These are phyloP conservation scores for Auanema sp. DNA, from an alignment of 2,888 invertebrate genomes.

Conservation along the genomic window DNA sequence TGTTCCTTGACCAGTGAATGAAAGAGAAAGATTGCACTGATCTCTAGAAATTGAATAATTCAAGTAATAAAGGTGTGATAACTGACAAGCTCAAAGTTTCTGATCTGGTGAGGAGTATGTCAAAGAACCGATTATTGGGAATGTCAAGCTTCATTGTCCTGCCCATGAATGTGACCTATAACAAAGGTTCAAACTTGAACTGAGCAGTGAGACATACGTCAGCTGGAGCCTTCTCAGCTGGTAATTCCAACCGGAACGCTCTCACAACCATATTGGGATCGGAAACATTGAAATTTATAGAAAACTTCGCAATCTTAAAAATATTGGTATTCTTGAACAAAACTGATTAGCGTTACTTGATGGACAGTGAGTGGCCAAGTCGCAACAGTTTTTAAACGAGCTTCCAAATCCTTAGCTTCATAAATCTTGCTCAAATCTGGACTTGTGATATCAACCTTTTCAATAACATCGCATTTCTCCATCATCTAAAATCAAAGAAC, in stretches of 20 bases:
- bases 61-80: background rate
- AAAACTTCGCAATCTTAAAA: constrained; percentile 23
- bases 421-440: constrained; percentile 30
- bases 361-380: constrained; percentile 8
- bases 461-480: constrained; percentile 25
- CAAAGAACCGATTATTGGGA: constrained; percentile 19
- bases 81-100: constrained; percentile 15
- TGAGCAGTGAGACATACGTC: background rate
- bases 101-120: constrained; percentile 20
- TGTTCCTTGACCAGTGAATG: background rate
- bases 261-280: constrained; percentile 31
- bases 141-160: constrained; percentile 11
- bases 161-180: constrained; percentile 8
- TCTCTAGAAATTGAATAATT: background rate
- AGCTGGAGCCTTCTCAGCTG: constrained; percentile 18
- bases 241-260: constrained; percentile 34
- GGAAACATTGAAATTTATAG: constrained; percentile 17
- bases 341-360: background rate
- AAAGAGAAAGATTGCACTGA: background rate
- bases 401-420: constrained; percentile 27
- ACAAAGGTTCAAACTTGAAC: background rate
- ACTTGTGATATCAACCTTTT: constrained; percentile 25
- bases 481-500: constrained; percentile 20
- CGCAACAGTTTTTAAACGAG: constrained; percentile 19
- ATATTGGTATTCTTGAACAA: background rate